Evolutionary conservation across 2,888 invertebrate species (phyloP).

Genomic region (Himalopsyche japonica): DNA sequence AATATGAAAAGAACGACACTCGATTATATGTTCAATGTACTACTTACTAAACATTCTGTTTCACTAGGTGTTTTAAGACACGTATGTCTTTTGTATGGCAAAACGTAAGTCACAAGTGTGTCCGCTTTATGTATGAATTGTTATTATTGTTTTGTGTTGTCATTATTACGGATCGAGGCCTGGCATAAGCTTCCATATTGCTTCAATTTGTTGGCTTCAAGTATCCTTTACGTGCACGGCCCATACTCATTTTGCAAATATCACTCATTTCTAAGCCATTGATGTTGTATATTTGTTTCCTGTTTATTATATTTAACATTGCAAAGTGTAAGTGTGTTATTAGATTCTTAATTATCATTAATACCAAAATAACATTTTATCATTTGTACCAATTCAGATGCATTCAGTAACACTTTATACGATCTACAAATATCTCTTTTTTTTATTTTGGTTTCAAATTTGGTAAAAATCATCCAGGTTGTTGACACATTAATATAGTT

Average conservation of each 20-base stretch:
- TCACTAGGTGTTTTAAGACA: background rate
- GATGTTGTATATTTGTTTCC: slow-evolving; percentile 6
- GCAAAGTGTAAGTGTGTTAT: background rate
- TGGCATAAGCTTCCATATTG: slow-evolving; percentile 21
- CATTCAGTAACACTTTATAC: too few relatives aligned
- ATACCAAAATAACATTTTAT: too few relatives aligned
- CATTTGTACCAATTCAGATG: too few relatives aligned
- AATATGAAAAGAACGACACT: background rate
- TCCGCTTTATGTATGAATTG: background rate
- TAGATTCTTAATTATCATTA: too few relatives aligned
- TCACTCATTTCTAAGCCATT: slow-evolving; percentile 13
- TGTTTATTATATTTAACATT: background rate
- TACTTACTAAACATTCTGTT: background rate
- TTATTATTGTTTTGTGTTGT: background rate
- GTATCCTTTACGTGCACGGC: slow-evolving; percentile 22
- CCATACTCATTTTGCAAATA: slow-evolving; percentile 26
- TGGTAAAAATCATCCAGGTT: too few relatives aligned
- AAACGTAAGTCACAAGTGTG: background rate
- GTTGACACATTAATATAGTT: too few relatives aligned
- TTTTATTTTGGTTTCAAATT: too few relatives aligned
- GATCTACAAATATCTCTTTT: too few relatives aligned
- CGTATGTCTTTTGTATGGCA: background rate
- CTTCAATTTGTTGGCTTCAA: background rate
- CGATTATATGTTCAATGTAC: background rate
- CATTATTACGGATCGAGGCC: slow-evolving; percentile 14